Conservation (phyloP, 2,888 invertebrate genomes). For the Vanessa cardui region DNA sequence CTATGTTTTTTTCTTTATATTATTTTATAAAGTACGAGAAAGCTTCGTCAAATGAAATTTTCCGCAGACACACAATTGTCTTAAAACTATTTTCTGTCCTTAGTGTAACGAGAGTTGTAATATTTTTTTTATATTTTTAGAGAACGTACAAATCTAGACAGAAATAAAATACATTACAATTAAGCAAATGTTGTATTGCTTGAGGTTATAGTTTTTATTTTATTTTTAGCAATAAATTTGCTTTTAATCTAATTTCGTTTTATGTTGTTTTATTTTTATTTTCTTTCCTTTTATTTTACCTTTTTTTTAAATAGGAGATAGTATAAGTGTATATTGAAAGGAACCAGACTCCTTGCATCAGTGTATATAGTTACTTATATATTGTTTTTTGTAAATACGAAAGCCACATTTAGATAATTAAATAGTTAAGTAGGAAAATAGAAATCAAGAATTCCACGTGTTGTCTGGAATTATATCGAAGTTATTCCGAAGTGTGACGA, state of each 20-base stretch:
- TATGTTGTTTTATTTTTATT: conserved; percentile 67
- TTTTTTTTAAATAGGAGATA: conserved; percentile 50
- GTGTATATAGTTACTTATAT: conserved; percentile 68
- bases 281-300: conserved; percentile 51
- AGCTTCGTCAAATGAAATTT: conserved; percentile 5
- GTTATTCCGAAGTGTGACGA: conserved; percentile 65
- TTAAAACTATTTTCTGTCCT: conserved; percentile 34
- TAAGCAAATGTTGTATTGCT: conserved; percentile 76
- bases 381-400: conserved; percentile 61
- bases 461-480: conserved; percentile 65
- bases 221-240: conserved; percentile 82
- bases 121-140: conserved; percentile 62
- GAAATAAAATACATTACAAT: conserved; percentile 58
- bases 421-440: conserved; percentile 61
- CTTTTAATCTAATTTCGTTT: conserved; percentile 76
- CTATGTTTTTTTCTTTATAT: conserved; percentile 74
- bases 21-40: conserved; percentile 61
- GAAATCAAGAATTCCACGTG: conserved; percentile 50
- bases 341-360: conserved; percentile 83
- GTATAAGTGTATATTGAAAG: conserved; percentile 70
- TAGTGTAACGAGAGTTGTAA: conserved; percentile 38
- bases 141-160: conserved; percentile 76
- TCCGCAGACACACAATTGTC: conserved; percentile 3
- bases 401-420: conserved; percentile 59
- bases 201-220: conserved; percentile 80